A percentile compares a stretch with the other conserved stretches of the same genome.
Evolutionary conservation across 2,113 vertebrate genomes (phyloP).

Genomic region (Siniperca knerii): DNA sequence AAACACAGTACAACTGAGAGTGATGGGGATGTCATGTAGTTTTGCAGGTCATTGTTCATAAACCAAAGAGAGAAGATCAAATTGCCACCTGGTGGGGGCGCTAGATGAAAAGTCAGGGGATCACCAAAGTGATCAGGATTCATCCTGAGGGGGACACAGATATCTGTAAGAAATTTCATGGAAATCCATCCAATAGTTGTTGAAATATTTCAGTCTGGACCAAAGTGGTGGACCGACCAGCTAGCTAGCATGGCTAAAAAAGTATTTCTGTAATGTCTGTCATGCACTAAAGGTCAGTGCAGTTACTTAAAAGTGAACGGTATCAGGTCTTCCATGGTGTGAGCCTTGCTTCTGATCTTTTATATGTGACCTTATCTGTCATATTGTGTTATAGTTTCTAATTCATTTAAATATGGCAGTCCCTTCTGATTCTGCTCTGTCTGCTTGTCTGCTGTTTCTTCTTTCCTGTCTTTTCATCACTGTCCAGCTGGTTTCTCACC

Average conservation of each 20-base stretch:
- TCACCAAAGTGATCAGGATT: neutral
- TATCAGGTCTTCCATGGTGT: constrained; percentile 10
- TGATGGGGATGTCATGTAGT: neutral
- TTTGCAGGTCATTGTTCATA: neutral
- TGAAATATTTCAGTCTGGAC: neutral
- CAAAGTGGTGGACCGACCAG: neutral
- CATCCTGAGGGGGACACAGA: neutral
- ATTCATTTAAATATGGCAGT: constrained; percentile 22
- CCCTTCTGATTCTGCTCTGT: constrained; percentile 17
- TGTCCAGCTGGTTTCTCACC: constrained; percentile 1
- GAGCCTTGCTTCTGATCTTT: constrained; percentile 24
- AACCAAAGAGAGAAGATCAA: neutral
- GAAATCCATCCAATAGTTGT: neutral
- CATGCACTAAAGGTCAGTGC: constrained; percentile 5
- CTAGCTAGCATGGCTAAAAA: neutral
- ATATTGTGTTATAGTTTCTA: constrained; percentile 17
- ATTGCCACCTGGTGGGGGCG: neutral
- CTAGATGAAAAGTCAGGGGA: neutral
- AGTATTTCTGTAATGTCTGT: neutral
- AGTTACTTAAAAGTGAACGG: neutral
- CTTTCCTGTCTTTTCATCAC: constrained; percentile 11
- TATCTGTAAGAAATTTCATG: neutral
- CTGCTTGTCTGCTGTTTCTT: constrained; percentile 15
- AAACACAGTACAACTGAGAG: neutral
- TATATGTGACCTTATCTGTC: constrained; percentile 35